phyloP scores from a whole-genome alignment of 2,888 invertebrate species.

The Acanthosepion lycidas region DNA sequence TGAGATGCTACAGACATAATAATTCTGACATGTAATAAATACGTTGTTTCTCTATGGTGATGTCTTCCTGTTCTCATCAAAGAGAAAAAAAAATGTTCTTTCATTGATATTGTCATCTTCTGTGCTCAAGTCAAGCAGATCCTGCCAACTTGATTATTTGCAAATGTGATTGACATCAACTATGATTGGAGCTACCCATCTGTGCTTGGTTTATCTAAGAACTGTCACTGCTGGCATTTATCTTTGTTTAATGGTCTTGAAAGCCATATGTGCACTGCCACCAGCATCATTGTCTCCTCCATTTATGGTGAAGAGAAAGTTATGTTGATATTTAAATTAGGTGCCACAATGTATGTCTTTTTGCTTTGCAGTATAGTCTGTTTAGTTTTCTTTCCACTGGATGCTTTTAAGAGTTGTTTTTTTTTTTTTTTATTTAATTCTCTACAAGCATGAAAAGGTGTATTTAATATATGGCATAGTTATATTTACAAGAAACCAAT shows the following conservation, averaged over 20 bases:
- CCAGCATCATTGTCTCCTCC: not conserved
- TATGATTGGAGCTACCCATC: not conserved
- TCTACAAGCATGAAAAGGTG: no score
- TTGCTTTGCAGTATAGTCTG: no score
- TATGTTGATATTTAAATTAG: no score
- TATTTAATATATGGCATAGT: no score
- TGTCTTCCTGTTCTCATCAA: not conserved
- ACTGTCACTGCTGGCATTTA: not conserved
- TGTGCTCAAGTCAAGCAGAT: not conserved
- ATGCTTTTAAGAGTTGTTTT: no score
- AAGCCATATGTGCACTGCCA: not conserved
- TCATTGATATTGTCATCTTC: not conserved
- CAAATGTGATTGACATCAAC: slow-evolving; percentile 1
- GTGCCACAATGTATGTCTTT: no score
- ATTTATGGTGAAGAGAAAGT: no score
- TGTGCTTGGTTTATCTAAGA: not conserved
- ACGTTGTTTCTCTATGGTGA: not conserved
- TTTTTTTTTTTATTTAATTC: no score
- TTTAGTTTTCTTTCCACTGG: no score
- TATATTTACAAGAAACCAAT: no score
- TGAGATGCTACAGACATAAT: not conserved
- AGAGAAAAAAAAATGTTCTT: not conserved
- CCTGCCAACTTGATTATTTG: not conserved
- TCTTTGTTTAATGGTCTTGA: not conserved
- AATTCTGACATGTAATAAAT: not conserved